Conservation (phyloP, 2,113 vertebrate genomes). For the Amazona vittata region DNA sequence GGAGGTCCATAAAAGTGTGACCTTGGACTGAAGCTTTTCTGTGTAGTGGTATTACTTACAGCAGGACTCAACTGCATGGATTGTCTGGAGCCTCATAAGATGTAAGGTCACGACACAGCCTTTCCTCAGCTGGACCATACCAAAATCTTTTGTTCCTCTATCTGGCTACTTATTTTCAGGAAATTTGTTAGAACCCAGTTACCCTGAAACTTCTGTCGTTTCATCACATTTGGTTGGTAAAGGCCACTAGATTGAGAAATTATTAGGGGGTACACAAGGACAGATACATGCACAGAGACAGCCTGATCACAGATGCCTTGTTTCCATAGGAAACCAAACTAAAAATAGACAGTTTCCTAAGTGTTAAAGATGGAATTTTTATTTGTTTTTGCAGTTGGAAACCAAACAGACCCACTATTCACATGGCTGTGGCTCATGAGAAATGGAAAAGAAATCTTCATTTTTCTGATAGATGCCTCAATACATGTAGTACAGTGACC, state of each 20-base stretch:
- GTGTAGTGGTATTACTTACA: not conserved
- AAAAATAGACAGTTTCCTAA: constrained; percentile 67
- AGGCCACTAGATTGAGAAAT: constrained; percentile 39
- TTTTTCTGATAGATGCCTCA: not conserved
- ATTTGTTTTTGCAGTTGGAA: constrained; percentile 68
- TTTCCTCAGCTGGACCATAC: not conserved
- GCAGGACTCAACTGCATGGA: not conserved
- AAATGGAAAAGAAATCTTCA: constrained; percentile 13
- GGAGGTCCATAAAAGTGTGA: not conserved
- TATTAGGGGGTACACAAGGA: constrained; percentile 71
- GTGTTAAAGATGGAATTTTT: constrained; percentile 70
- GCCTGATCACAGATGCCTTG: constrained; percentile 67
- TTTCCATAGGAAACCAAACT: constrained; percentile 71
- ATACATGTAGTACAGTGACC: not conserved
- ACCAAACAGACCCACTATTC: constrained; percentile 58
- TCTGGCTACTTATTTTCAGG: not conserved
- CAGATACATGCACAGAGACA: constrained; percentile 62
- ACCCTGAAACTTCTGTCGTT: not conserved
- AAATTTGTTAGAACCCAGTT: not conserved
- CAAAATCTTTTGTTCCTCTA: not conserved
- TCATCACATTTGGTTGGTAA: constrained; percentile 9
- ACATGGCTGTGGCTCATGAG: constrained; percentile 44
- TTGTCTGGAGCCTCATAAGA: not conserved
- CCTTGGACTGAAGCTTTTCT: not conserved
- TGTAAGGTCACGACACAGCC: not conserved